Base-by-base conservation (phyloP, 2,113 vertebrate genomes). In the Desmodus rotundus region DNA sequence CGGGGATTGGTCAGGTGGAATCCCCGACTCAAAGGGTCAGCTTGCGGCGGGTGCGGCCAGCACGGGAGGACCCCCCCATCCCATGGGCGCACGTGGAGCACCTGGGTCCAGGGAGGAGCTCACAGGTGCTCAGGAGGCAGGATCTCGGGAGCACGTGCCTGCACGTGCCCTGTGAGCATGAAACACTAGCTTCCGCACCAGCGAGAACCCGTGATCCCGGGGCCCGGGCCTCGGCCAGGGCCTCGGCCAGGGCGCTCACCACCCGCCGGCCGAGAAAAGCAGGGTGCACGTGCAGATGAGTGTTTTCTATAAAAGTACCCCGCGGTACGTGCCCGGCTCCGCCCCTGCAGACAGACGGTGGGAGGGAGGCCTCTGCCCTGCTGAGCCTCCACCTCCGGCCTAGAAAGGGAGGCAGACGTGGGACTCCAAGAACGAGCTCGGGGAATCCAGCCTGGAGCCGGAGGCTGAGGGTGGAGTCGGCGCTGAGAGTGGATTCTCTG, bases 31-130 rank as follows among this genome's bases (percentile, higher is more conserved):
- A 5, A 10, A 54, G 7, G 38, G 22, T 31, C n/a, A n/a, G 36
- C 36, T 45, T 8, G 36, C 1, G 22, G 56, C 50, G 2, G 76
- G 14, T 0, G 2, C 16, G 47, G 45, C 63, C 43, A 7, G 68
- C 58, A 8, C n/a, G 0, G 0, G 0, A 9, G 47, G 83, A 31
- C 16, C 5, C 1, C 36, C 31, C 10, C 10, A 28, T 7, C 9
- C 33, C 43, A 13, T 5, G 0, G 5, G 15, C 14, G 0, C 33
- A 1, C 36, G 0, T 0, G 2, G 38, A 31, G 33, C 41, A 4
- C 19, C 26, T 13, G 61, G 15, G 13, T 12, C 52, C 58, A 26
- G 13, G 33, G 13, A 13, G 11, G 43, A 14, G n/a, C 38, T 26
- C 24, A 9, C 2, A 5, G 0, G 5, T 5, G 47, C 12, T 28